These are phyloP conservation scores for Agonum fuliginosum DNA, from an alignment of 2,888 invertebrate species.

Conservation along the genomic window DNA sequence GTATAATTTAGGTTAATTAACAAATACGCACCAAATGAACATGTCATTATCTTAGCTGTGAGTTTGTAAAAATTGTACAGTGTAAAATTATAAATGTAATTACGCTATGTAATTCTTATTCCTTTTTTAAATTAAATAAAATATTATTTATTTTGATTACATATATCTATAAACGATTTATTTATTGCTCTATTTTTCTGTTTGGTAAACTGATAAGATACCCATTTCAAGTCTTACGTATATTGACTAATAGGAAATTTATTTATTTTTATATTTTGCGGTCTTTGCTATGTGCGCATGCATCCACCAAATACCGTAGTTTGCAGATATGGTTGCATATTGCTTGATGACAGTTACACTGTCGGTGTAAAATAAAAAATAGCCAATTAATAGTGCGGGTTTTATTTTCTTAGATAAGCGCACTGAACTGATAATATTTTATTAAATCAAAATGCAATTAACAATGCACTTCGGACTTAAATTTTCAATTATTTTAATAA, in stretches of 20 bases:
- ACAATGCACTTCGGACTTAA: neutral
- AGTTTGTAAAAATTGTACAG: constrained; percentile 56
- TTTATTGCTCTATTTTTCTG: no score
- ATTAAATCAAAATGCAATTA: neutral
- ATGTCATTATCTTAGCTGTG: constrained; percentile 46
- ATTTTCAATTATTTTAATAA: neutral
- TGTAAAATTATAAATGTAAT: constrained; percentile 49
- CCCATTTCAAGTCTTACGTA: no score
- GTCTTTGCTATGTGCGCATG: no score
- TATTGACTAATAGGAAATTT: no score
- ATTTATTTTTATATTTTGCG: no score
- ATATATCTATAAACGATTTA: no score
- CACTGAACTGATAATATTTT: neutral
- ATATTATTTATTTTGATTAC: constrained; percentile 48
- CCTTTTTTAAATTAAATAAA: constrained; percentile 36
- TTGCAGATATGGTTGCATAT: no score
- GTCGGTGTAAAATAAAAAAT: no score
- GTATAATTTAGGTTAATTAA: constrained; percentile 39
- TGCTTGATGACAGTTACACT: no score
- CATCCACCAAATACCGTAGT: no score
- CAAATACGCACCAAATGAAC: constrained; percentile 39
- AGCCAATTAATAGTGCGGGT: no score
- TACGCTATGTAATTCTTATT: constrained; percentile 35
- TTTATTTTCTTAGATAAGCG: neutral
- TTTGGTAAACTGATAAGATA: no score